Conservation (phyloP, 2,113 vertebrate genomes). For the Pseudois nayaur region DNA sequence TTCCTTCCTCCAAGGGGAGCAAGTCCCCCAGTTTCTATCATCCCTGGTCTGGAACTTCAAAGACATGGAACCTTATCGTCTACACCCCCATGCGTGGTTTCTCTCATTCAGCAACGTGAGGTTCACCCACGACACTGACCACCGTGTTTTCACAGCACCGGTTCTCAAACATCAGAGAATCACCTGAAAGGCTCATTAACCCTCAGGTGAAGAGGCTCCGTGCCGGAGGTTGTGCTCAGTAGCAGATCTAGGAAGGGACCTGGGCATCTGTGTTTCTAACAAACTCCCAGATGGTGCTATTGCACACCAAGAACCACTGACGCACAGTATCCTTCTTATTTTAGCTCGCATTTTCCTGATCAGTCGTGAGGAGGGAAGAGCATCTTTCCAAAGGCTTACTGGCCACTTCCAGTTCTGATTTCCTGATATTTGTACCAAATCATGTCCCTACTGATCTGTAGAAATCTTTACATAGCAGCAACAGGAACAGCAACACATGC, state of each 20-base stretch:
- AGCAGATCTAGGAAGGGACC: neutral
- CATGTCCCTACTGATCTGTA: neutral
- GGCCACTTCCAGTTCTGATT: neutral
- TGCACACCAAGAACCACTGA: neutral
- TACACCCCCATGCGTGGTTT: neutral
- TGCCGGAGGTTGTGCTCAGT: neutral
- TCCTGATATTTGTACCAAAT: neutral
- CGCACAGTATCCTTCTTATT: neutral
- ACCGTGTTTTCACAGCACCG: fast-evolving
- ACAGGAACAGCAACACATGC: neutral
- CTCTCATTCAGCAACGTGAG: neutral
- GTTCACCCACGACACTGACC: neutral
- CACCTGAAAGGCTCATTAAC: neutral
- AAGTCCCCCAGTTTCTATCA: neutral
- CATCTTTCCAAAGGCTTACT: neutral
- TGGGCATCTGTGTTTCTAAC: neutral
- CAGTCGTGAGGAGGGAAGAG: neutral
- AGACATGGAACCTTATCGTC: too few relatives aligned
- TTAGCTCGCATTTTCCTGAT: neutral
- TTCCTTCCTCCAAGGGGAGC: neutral
- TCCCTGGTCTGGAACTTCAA: neutral
- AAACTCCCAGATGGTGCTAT: neutral
- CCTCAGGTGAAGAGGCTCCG: fast-evolving
- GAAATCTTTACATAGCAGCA: neutral
- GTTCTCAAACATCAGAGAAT: neutral